Evolutionary conservation across 1,140 invertebrate genomes (phyloP).

Genomic region (Meloidogyne floridensis): DNA sequence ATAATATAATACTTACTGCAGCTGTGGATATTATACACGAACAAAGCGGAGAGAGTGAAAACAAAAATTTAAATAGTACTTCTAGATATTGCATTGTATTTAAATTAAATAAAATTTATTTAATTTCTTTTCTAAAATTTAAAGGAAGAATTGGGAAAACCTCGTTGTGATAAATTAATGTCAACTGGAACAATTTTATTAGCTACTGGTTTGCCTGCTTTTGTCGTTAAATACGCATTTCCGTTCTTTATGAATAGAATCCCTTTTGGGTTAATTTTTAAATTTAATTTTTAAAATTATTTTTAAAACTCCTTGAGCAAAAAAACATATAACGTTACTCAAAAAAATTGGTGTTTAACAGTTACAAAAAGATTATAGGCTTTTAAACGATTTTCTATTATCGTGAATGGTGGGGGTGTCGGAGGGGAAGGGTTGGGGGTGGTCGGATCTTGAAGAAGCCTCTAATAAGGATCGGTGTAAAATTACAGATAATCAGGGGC

Average conservation of each 20-base stretch:
- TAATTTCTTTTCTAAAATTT: background rate
- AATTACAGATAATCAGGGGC: too few relatives aligned
- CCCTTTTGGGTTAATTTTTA: slow-evolving; percentile 37
- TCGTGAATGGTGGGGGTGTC: too few relatives aligned
- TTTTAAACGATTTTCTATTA: too few relatives aligned
- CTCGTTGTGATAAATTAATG: slow-evolving; percentile 28
- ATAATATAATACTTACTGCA: background rate
- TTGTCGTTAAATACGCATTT: slow-evolving; percentile 39
- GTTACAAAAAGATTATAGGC: too few relatives aligned
- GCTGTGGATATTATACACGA: slow-evolving; percentile 4
- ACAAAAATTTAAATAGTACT: background rate
- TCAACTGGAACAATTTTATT: slow-evolving; percentile 42
- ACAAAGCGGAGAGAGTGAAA: background rate
- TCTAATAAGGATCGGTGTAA: too few relatives aligned
- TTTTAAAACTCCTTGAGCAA: too few relatives aligned
- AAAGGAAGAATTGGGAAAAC: slow-evolving; percentile 22
- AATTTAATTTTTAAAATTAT: too few relatives aligned
- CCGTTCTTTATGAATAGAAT: slow-evolving; percentile 50
- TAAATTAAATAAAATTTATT: background rate
- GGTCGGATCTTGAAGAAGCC: too few relatives aligned
- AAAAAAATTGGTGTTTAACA: too few relatives aligned
- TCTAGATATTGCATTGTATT: background rate
- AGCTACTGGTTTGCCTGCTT: slow-evolving; percentile 38
- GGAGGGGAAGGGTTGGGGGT: too few relatives aligned
- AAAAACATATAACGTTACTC: too few relatives aligned